Percentiles rank a stretch among this genome's conserved stretches.
These are phyloP conservation scores for Pycnonotus jocosus DNA, from an alignment of 2,113 vertebrate genomes.

Conservation along the genomic window DNA sequence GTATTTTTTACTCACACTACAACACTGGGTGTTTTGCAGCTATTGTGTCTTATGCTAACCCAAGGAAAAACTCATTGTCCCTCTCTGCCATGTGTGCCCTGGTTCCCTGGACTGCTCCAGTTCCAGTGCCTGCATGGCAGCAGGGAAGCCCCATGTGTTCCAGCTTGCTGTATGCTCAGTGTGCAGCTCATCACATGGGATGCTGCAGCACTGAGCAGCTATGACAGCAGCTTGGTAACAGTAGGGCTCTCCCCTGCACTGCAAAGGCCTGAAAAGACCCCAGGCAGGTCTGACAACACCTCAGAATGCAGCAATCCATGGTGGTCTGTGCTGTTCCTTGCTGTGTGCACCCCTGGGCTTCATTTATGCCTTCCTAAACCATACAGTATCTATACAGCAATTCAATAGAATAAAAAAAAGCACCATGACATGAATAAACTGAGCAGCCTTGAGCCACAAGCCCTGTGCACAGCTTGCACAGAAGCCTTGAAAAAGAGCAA, in stretches of 20 bases:
- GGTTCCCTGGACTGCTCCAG: background rate
- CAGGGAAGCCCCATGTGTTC: background rate
- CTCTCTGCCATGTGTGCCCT: background rate
- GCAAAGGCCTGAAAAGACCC: background rate
- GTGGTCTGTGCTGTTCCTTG: background rate
- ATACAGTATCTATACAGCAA: background rate
- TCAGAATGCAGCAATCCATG: accelerated
- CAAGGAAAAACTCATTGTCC: background rate
- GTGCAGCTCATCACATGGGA: accelerated
- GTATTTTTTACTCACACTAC: background rate
- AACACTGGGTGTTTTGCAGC: background rate
- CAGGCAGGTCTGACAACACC: background rate
- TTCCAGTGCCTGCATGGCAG: background rate
- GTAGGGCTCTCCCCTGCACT: background rate
- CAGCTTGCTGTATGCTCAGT: background rate
- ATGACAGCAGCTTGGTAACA: accelerated
- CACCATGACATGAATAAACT: accelerated
- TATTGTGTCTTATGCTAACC: background rate
- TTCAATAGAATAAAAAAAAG: background rate
- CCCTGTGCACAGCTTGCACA: background rate
- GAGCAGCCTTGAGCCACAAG: background rate
- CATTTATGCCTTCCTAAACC: background rate
- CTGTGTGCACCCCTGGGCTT: background rate
- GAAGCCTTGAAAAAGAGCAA: background rate
- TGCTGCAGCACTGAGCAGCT: background rate